Evolutionary conservation across 1,140 invertebrate species (phyloP), one percentile per base, ranked within the genome.

Genomic region (Diabrotica undecimpunctata): DNA sequence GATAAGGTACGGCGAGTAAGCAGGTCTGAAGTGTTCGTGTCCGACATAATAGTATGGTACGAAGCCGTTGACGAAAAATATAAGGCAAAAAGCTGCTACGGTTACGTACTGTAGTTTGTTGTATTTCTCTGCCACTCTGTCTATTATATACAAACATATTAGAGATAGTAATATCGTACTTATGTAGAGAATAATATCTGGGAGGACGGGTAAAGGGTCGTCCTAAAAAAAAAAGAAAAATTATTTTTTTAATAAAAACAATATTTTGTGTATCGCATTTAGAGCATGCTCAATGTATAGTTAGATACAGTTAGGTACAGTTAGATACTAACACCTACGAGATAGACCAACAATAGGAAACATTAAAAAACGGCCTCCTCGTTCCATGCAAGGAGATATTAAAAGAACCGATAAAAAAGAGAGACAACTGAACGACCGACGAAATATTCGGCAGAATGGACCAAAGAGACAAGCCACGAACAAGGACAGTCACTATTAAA

Each of bases 1-100:
- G 0, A 93, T 78, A 0, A 87, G 83, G 75, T 90, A 87, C 0
- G 89, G 87, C 7, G 85, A 83, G 71, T 88, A 90, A 1, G 88
- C 86, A 38, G 90, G 88, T 64, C 88, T 77, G 57, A 72, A 74
- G 25, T 74, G 74, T 11, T 70, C 70, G 37, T 79, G 76, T 53
- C 37, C 41, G n/a, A 79, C 78, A 66, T 86, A 82, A 72, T 85
- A 86, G 25, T 85, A 68, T 11, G 84, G 84, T 5, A 86, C 72
- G 0, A 81, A 79, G 36, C 87, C 74, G 72, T 89, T 86, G 64
- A 76, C 76, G 41, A 79, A 64, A 38, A 83, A 78, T 7, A 84
- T 66, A n/a, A 82, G 63, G 9, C 77, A 64, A 52, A 82, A 78
- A 59, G 80, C 78, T n/a, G 60, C 13, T 4, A 54, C 2, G 54